phyloP scores from a whole-genome alignment of 1,140 invertebrate species.

The Ectropis grisescens region DNA sequence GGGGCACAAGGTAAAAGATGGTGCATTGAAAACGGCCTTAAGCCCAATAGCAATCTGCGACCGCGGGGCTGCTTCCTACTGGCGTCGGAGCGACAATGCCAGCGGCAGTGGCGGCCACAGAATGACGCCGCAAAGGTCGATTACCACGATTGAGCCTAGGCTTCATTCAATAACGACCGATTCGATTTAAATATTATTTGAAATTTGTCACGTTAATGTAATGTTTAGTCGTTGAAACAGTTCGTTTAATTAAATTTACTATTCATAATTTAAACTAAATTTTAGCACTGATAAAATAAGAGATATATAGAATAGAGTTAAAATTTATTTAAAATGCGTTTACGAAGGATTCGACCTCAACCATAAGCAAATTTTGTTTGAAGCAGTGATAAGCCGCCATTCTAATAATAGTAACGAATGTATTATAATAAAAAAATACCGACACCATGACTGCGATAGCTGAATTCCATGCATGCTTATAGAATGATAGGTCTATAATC shows the following conservation, averaged over 20 bases:
- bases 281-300: too few species aligned
- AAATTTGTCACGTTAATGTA: conserved; percentile 2
- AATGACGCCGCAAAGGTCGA: conserved; percentile 56
- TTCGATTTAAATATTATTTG: conserved; percentile 3
- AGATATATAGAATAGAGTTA: too few species aligned
- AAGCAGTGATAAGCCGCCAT: not conserved
- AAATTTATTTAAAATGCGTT: too few species aligned
- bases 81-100: conserved; percentile 63
- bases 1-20: conserved; percentile 69
- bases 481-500: too few species aligned
- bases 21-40: conserved; percentile 68
- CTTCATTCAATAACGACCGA: conserved; percentile 7
- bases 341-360: conserved; percentile 27
- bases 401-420: not conserved
- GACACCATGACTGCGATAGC: too few species aligned
- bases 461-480: too few species aligned
- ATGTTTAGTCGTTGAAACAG: too few species aligned
- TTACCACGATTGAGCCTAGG: conserved; percentile 26
- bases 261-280: too few species aligned
- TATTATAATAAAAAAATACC: too few species aligned
- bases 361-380: conserved; percentile 32
- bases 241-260: too few species aligned
- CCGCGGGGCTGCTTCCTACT: conserved; percentile 62
- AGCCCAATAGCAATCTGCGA: conserved; percentile 64
- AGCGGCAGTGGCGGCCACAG: conserved; percentile 37